Evolutionary conservation across 2,113 vertebrate species (phyloP).

Genomic region (Pedetes capensis): DNA sequence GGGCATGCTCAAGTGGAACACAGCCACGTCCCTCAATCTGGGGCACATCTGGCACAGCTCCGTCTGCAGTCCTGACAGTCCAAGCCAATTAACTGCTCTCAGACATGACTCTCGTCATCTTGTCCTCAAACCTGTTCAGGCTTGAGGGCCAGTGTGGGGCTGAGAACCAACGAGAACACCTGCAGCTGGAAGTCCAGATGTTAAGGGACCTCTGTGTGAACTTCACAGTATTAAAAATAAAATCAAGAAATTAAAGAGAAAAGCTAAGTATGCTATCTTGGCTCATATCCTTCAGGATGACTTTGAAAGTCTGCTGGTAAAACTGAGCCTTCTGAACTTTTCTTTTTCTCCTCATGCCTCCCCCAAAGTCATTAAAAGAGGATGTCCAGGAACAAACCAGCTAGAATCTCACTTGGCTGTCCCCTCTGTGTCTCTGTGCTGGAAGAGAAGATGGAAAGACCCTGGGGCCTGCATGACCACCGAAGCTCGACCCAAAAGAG

Average conservation of each 20-base stretch:
- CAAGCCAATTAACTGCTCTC: constrained; percentile 61
- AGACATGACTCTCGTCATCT: constrained; percentile 25
- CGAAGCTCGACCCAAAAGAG: neutral
- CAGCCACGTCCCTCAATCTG: neutral
- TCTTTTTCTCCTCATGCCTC: neutral
- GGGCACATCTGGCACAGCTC: constrained; percentile 9
- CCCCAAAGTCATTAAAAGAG: constrained; percentile 27
- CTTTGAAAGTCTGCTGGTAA: constrained; percentile 42
- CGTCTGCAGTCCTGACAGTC: constrained; percentile 31
- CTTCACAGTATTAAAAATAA: constrained; percentile 53
- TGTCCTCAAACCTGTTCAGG: constrained; percentile 56
- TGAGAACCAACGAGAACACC: constrained; percentile 48
- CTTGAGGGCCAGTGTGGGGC: constrained; percentile 32
- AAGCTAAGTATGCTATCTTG: constrained; percentile 48
- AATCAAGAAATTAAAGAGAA: constrained; percentile 61
- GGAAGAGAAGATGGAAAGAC: neutral
- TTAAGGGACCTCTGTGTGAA: constrained; percentile 77
- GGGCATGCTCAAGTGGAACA: neutral
- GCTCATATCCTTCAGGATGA: constrained; percentile 64
- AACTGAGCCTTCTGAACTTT: neutral
- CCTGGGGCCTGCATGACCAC: neutral
- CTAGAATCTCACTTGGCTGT: neutral
- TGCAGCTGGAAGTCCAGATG: constrained; percentile 83
- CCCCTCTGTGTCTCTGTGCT: neutral
- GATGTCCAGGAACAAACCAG: neutral